Percentiles rank a stretch among this genome's conserved stretches.
Conservation (phyloP, 1,140 invertebrate genomes). For the Dufourea novaeangliae region DNA sequence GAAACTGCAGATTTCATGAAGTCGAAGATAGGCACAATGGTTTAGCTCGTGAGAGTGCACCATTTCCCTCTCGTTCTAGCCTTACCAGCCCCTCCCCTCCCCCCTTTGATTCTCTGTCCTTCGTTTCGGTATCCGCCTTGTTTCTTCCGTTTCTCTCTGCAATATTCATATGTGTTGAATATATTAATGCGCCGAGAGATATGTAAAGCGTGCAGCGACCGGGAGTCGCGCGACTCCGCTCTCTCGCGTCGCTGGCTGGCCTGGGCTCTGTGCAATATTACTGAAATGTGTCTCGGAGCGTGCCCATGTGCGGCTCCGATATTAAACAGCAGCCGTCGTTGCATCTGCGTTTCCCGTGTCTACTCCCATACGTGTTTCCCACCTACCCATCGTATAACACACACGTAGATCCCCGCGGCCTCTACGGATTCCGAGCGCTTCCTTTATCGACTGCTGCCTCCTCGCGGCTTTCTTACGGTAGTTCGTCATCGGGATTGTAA, state of each 20-base stretch:
- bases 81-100: constrained; percentile 30
- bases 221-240: constrained; percentile 43
- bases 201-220: constrained; percentile 72
- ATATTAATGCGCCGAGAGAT: constrained; percentile 80
- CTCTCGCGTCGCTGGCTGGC: constrained; percentile 43
- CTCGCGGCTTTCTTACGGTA: constrained; percentile 51
- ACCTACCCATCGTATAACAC: constrained; percentile 40
- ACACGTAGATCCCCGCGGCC: constrained; percentile 4
- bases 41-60: constrained; percentile 73
- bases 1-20: constrained; percentile 81
- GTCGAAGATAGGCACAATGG: constrained; percentile 79
- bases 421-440: constrained; percentile 18
- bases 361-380: constrained; percentile 51
- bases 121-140: constrained; percentile 49
- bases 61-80: constrained; percentile 36
- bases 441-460: constrained; percentile 39
- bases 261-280: constrained; percentile 75
- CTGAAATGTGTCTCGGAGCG: constrained; percentile 77
- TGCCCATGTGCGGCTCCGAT: constrained; percentile 77
- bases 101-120: constrained; percentile 23
- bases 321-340: constrained; percentile 79
- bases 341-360: constrained; percentile 72
- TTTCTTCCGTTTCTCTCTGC: constrained; percentile 51
- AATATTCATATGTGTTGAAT: constrained; percentile 81
- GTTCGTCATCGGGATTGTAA: constrained; percentile 64